Evolutionary conservation across 2,113 vertebrate genomes (phyloP).

Genomic region (Lepisosteus oculatus): DNA sequence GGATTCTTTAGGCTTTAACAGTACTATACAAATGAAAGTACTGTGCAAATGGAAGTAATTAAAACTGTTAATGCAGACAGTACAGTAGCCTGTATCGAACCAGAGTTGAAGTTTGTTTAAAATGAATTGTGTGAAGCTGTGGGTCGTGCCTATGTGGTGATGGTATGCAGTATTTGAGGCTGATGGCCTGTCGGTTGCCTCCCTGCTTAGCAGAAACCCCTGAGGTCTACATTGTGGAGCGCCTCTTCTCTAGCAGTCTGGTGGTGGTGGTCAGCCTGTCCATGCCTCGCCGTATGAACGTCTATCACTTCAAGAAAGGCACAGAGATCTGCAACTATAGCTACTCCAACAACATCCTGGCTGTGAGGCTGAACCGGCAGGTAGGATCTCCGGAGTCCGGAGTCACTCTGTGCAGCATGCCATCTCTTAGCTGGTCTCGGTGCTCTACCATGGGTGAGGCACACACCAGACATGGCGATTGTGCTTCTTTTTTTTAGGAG

Average conservation of each 20-base stretch:
- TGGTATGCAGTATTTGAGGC: not conserved
- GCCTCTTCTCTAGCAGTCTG: constrained; percentile 95
- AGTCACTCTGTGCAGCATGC: not conserved
- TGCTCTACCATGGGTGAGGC: too few relatives aligned
- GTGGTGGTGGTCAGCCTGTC: constrained; percentile 86
- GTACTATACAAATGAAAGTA: too few relatives aligned
- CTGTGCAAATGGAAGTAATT: too few relatives aligned
- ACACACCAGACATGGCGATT: too few relatives aligned
- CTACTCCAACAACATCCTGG: constrained; percentile 83
- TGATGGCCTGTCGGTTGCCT: not conserved
- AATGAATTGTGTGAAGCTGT: not conserved
- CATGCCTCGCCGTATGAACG: constrained; percentile 87
- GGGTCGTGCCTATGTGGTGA: not conserved
- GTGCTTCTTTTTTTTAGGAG: too few relatives aligned
- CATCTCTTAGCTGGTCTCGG: too few relatives aligned
- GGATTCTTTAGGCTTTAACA: too few relatives aligned
- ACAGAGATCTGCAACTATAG: constrained; percentile 97
- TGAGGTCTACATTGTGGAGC: constrained; percentile 89
- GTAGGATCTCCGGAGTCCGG: constrained; percentile 48
- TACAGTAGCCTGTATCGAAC: too few relatives aligned
- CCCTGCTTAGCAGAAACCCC: constrained; percentile 71
- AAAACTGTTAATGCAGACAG: too few relatives aligned
- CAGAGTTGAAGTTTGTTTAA: too few relatives aligned
- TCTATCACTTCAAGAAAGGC: constrained; percentile 96
- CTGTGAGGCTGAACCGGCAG: constrained; percentile 88